phyloP scores from a whole-genome alignment of 1,140 invertebrate genomes.

The Helicoverpa zea region DNA sequence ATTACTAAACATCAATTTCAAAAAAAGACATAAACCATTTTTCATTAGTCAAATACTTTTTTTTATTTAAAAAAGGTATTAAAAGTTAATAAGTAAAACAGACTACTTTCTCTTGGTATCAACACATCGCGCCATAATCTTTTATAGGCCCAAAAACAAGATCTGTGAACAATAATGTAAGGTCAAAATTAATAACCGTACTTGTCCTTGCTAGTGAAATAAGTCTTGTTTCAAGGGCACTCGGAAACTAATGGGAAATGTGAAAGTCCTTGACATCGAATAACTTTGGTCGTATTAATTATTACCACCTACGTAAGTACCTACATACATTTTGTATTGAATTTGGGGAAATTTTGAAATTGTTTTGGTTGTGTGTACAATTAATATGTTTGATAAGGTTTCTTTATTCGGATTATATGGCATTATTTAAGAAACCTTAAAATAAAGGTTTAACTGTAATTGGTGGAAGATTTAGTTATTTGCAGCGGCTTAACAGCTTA shows the following conservation, averaged over 20 bases:
- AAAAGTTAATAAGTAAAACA: neutral
- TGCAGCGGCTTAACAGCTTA: no score
- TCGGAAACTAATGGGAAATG: slow-evolving; percentile 15
- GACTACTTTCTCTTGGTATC: neutral
- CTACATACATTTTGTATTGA: neutral
- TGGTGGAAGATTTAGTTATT: no score
- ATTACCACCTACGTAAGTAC: neutral
- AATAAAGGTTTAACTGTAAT: no score
- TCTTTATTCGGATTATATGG: neutral
- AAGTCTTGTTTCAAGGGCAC: slow-evolving; percentile 12
- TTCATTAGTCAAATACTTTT: no score
- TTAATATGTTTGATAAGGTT: neutral
- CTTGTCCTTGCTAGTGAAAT: slow-evolving; percentile 16
- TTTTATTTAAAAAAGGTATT: no score
- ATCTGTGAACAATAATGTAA: slow-evolving; percentile 28
- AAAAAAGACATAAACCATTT: no score
- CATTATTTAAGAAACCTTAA: neutral
- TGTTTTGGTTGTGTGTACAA: neutral
- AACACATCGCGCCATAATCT: slow-evolving; percentile 11
- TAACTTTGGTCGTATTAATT: slow-evolving; percentile 23
- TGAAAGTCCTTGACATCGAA: slow-evolving; percentile 30
- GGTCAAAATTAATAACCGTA: slow-evolving; percentile 16
- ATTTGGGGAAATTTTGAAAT: slow-evolving; percentile 4
- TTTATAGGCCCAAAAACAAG: slow-evolving; percentile 4
- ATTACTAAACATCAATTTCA: no score